phyloP scores from a whole-genome alignment of 2,888 invertebrate genomes.

The Himalopsyche kuldschensis region DNA sequence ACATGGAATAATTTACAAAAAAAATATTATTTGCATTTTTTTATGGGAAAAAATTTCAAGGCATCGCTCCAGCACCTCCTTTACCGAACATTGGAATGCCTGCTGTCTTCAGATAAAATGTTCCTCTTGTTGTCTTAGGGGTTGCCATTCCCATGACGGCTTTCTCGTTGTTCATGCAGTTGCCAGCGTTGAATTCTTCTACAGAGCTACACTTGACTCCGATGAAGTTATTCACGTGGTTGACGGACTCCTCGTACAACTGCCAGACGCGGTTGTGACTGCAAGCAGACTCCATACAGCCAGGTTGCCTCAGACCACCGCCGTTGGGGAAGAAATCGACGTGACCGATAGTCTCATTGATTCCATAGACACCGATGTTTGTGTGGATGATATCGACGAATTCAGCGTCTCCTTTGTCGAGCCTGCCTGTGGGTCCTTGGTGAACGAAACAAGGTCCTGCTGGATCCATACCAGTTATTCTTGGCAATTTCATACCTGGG shows the following conservation, averaged over 20 bases:
- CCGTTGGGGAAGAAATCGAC: conserved; percentile 60
- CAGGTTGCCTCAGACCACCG: conserved; percentile 55
- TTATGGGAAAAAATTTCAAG: background rate
- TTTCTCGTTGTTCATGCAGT: conserved; percentile 9
- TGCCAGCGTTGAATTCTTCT: background rate
- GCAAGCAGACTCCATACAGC: conserved; percentile 46
- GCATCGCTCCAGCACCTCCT: conserved; percentile 7
- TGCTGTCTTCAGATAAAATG: conserved; percentile 24
- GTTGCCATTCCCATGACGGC: conserved; percentile 19
- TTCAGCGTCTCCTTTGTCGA: conserved; percentile 52
- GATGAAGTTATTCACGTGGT: conserved; percentile 17
- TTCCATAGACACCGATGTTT: conserved; percentile 53
- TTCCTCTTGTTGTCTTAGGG: background rate
- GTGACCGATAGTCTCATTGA: conserved; percentile 51
- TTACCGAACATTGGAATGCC: conserved; percentile 13
- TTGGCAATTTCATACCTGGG: conserved; percentile 9
- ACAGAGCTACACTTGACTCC: conserved; percentile 16
- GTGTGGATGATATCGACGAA: conserved; percentile 60
- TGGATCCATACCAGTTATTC: conserved; percentile 53
- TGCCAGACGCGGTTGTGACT: conserved; percentile 25
- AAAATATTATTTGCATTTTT: no score
- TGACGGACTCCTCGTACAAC: conserved; percentile 20
- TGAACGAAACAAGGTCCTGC: conserved; percentile 54
- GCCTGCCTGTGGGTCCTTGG: conserved; percentile 43
- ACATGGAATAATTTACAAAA: no score